Base-by-base conservation (phyloP, 1,140 invertebrate genomes). In the Vanessa atalanta region DNA sequence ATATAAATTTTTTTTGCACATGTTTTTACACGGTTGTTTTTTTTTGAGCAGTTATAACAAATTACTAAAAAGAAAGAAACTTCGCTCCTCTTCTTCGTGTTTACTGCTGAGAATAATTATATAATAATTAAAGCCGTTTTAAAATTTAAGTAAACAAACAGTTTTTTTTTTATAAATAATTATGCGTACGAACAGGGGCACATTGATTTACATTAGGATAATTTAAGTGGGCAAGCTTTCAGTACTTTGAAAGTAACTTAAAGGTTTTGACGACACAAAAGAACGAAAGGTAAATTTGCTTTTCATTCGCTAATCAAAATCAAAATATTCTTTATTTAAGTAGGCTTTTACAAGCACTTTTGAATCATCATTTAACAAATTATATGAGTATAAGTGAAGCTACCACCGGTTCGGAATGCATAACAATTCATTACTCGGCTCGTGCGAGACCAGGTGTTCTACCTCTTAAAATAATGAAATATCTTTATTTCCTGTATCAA, bases 1-100 rank as follows among this genome's bases (percentile, higher is more conserved):
- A 64, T 47, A 55, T 57, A 16, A 53, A 16, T 57, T 57, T 61
- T 20, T 20, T 61, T 61, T 61, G 57, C 57, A 61, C 55, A 7
- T 51, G n/a, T 53, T 43, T 43, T 43, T 53, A 7, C 50, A n/a
- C n/a, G 50, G 50, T 51, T 20, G 9, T 51, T 51, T 51, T 51
- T 51, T 51, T 15, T n/a, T n/a, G 15, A 53, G 50, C n/a, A n/a
- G 9, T 23, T 11, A 57, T 57, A 23, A 57, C 12, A 13, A 57
- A n/a, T 57, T 16, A 7, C 12, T 16, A 20, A 23, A 20, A 57
- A 57, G 20, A 57, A 8, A 57, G 53, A 57, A 57, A 57, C 20
- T 26, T 57, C 53, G 20, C 13, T 11, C 20, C 20, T n/a, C 3
- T 16, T 12, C 20, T 57, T 57, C 16, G 53, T 57, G 20, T 57